Conservation (phyloP, 2,888 invertebrate genomes). For the Drepana falcataria region DNA sequence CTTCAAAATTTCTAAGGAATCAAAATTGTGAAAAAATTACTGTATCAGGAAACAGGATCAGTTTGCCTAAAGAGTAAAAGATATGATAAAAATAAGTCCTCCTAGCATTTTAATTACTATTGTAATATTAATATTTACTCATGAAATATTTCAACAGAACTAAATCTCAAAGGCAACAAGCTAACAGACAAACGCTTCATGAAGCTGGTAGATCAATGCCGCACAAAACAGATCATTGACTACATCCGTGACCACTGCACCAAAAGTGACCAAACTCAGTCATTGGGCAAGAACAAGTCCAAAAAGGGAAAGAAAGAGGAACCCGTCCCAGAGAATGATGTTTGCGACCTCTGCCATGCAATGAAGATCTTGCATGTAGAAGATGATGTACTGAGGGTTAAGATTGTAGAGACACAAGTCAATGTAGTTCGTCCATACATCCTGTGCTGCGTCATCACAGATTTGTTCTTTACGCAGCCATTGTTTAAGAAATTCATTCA, state of each 20-base stretch:
- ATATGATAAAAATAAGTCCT: too few relatives aligned
- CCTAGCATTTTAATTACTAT: too few relatives aligned
- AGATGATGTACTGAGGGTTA: conserved; percentile 69
- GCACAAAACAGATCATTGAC: conserved; percentile 86
- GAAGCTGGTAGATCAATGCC: conserved; percentile 86
- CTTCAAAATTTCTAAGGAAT: too few relatives aligned
- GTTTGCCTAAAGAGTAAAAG: too few relatives aligned
- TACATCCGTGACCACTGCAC: conserved; percentile 84
- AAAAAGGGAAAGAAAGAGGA: conserved; percentile 67
- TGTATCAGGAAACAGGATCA: too few relatives aligned
- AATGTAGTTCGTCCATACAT: conserved; percentile 83
- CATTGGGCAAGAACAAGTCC: conserved; percentile 44
- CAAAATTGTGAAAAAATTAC: too few relatives aligned
- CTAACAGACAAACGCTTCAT: conserved; percentile 84
- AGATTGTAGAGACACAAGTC: conserved; percentile 77
- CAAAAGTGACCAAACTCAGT: conserved; percentile 45
- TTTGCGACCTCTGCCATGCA: conserved; percentile 53
- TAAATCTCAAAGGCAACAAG: conserved; percentile 86
- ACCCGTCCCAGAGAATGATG: conserved; percentile 36
- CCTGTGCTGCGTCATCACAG: conserved; percentile 84
- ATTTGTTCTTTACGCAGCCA: conserved; percentile 80
- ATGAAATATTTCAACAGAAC: conserved; percentile 60
- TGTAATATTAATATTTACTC: too few relatives aligned
- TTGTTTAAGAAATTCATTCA: conserved; percentile 88
- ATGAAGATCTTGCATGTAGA: conserved; percentile 68